These are phyloP conservation scores for Micronisus gabar DNA, from an alignment of 2,113 vertebrate species.

Conservation along the genomic window DNA sequence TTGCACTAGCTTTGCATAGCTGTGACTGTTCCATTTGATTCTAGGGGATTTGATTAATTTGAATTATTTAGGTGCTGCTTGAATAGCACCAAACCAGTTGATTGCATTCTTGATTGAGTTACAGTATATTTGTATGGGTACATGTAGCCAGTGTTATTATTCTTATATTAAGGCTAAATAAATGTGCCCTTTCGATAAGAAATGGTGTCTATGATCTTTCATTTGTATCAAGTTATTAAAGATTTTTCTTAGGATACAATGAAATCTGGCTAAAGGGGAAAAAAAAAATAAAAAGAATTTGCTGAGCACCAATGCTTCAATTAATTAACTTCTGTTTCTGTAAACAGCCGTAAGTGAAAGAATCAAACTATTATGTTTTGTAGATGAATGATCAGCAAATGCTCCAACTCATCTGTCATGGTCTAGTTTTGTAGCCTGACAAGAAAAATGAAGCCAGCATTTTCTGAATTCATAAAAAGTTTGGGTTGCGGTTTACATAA, in stretches of 20 bases:
- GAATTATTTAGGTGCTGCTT: background rate
- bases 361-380: slow-evolving; percentile 73
- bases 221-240: slow-evolving; percentile 54
- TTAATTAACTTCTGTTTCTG: slow-evolving; percentile 77
- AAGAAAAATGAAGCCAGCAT: slow-evolving; percentile 69
- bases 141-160: background rate
- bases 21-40: slow-evolving; percentile 6
- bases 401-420: slow-evolving; percentile 72
- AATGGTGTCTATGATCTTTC: slow-evolving; percentile 12
- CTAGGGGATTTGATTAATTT: slow-evolving; percentile 23
- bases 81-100: background rate
- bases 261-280: slow-evolving; percentile 18
- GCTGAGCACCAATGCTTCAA: slow-evolving; percentile 33
- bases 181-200: slow-evolving; percentile 13
- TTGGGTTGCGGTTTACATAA: slow-evolving; percentile 50
- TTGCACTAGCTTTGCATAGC: background rate
- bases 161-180: slow-evolving; percentile 24
- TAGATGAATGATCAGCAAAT: slow-evolving; percentile 78
- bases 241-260: slow-evolving; percentile 50
- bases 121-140: background rate
- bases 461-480: slow-evolving; percentile 71
- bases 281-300: slow-evolving; percentile 55
- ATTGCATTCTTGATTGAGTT: slow-evolving; percentile 9
- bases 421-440: slow-evolving; percentile 73
- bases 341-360: slow-evolving; percentile 72